phyloP scores from a whole-genome alignment of 2,888 invertebrate species.

The Endomychus coccineus region DNA sequence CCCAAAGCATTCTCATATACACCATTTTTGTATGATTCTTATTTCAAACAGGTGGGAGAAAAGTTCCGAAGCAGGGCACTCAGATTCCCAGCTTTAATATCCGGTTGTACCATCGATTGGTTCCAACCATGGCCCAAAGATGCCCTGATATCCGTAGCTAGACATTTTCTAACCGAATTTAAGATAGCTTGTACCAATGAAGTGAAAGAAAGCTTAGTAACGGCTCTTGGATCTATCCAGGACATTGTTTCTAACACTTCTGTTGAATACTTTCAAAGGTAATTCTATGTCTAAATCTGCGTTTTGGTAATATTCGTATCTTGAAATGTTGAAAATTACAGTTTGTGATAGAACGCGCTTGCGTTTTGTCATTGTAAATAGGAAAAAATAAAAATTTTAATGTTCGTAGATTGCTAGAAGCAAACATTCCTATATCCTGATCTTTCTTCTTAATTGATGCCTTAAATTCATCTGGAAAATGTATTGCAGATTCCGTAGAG shows the following conservation, averaged over 20 bases:
- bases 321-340: no score
- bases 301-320: no score
- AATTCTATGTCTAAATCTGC: slow-evolving; percentile 8
- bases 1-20: no score
- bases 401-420: no score
- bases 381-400: no score
- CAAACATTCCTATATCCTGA: no score
- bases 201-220: slow-evolving; percentile 80
- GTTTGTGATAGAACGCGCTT: no score
- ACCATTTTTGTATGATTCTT: no score
- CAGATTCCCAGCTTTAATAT: slow-evolving; percentile 89
- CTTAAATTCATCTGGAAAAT: slow-evolving; percentile 8
- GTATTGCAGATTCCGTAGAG: slow-evolving; percentile 71
- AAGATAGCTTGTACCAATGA: slow-evolving; percentile 78
- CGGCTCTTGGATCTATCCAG: slow-evolving; percentile 87
- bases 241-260: slow-evolving; percentile 84
- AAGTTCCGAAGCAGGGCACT: slow-evolving; percentile 86
- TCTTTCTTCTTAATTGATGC: no score
- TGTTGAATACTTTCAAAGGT: slow-evolving; percentile 75
- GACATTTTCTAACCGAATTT: slow-evolving; percentile 84
- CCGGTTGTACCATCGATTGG: slow-evolving; percentile 98
- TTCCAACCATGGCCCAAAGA: slow-evolving; percentile 97
- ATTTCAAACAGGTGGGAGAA: slow-evolving; percentile 94
- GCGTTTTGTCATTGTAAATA: no score
- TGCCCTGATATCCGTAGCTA: slow-evolving; percentile 85